Conservation (phyloP, 2,888 invertebrate species). For the Sympetrum striolatum region DNA sequence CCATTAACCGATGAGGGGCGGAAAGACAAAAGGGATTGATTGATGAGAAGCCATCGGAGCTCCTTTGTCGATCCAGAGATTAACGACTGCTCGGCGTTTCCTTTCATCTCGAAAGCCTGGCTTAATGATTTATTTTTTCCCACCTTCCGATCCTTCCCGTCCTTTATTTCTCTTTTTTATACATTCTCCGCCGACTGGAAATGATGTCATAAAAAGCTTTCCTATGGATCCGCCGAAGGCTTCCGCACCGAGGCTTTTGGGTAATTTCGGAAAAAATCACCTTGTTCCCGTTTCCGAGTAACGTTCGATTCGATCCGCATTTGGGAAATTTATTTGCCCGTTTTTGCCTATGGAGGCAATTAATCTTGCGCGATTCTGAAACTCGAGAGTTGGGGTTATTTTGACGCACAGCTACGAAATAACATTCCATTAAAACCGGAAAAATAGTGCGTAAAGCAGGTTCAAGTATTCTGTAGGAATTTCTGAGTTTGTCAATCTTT, state of each 20-base stretch:
- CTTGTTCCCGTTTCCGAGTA: too few relatives aligned
- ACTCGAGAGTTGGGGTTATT: too few relatives aligned
- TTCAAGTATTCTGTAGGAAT: too few relatives aligned
- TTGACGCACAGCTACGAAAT: too few relatives aligned
- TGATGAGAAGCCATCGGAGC: slow-evolving; percentile 6
- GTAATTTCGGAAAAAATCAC: too few relatives aligned
- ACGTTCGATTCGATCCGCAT: neutral
- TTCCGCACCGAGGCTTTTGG: neutral
- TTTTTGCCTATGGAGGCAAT: neutral
- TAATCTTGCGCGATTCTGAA: neutral
- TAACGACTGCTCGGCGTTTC: slow-evolving; percentile 29
- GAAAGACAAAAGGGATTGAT: neutral
- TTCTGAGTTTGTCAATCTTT: too few relatives aligned
- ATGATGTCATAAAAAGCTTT: neutral
- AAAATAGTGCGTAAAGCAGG: too few relatives aligned
- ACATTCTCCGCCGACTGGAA: neutral
- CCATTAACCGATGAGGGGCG: neutral
- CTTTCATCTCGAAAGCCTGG: neutral
- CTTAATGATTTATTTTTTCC: neutral
- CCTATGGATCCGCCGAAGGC: neutral
- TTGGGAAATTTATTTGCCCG: neutral
- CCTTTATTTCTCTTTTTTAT: neutral
- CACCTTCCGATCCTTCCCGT: neutral
- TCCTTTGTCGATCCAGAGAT: slow-evolving; percentile 38
- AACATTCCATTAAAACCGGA: too few relatives aligned